Conservation (phyloP, 2,888 invertebrate genomes). For the Spodoptera littoralis region DNA sequence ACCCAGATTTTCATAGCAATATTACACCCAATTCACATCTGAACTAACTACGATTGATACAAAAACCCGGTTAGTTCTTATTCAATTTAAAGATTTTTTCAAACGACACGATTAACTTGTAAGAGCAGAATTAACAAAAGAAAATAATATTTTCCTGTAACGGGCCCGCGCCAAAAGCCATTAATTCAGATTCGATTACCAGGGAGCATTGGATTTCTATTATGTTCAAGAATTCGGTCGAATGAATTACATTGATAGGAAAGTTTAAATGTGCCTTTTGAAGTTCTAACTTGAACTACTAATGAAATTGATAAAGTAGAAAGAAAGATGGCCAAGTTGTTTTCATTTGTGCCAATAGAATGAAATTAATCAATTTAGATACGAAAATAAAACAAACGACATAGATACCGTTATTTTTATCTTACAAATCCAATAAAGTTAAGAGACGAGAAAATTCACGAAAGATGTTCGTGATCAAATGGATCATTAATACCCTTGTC, state of each 20-base stretch:
- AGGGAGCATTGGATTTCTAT: constrained; percentile 39
- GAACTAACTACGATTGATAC: constrained; percentile 18
- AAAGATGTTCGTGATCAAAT: constrained; percentile 1
- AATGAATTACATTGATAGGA: constrained; percentile 42
- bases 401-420: neutral
- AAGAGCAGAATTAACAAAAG: constrained; percentile 27
- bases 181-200: constrained; percentile 44
- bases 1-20: constrained; percentile 43
- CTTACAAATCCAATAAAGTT: neutral
- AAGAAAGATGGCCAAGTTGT: too few species aligned
- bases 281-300: constrained; percentile 9
- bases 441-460: constrained; percentile 3
- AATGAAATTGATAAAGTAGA: constrained; percentile 17
- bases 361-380: too few species aligned
- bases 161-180: constrained; percentile 19
- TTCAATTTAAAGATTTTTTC: constrained; percentile 19
- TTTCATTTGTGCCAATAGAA: too few species aligned
- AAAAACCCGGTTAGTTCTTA: constrained; percentile 16
- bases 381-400: too few species aligned
- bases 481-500: constrained; percentile 12
- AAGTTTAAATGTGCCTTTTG: constrained; percentile 34
- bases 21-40: constrained; percentile 21
- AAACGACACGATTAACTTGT: constrained; percentile 24
- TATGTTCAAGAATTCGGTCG: constrained; percentile 41
- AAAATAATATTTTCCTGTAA: constrained; percentile 28